Evolutionary conservation across 2,113 vertebrate species (phyloP).

Genomic region (Poicephalus meyeri): DNA sequence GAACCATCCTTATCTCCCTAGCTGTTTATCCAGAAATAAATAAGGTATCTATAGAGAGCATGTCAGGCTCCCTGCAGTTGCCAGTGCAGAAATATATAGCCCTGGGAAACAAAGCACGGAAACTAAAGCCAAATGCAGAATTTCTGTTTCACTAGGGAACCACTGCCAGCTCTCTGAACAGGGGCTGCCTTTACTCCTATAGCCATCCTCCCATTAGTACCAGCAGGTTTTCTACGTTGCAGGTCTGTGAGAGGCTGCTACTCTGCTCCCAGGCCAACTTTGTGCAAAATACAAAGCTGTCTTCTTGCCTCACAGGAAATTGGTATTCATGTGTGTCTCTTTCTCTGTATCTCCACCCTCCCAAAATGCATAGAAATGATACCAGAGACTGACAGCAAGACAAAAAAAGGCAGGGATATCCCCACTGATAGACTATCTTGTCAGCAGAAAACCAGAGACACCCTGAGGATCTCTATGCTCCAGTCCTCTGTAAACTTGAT

Average conservation of each 20-base stretch:
- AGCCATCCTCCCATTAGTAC: neutral
- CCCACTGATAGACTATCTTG: neutral
- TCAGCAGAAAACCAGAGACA: neutral
- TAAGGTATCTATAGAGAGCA: neutral
- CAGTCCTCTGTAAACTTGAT: neutral
- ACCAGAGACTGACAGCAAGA: neutral
- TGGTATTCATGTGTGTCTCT: neutral
- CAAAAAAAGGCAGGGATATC: neutral
- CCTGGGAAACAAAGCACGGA: neutral
- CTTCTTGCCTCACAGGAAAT: neutral
- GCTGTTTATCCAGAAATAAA: neutral
- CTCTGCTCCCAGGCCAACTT: neutral
- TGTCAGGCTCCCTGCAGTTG: neutral
- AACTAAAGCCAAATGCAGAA: neutral
- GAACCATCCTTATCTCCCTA: neutral
- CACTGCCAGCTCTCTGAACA: neutral
- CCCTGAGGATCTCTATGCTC: neutral
- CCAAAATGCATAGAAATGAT: neutral
- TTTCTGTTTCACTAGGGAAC: neutral
- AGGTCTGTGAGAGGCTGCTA: neutral
- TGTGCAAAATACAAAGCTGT: rapidly evolving
- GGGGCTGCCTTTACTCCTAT: neutral
- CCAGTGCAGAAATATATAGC: neutral
- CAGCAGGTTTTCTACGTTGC: rapidly evolving
- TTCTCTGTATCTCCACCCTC: neutral